Percentiles rank a stretch among this genome's conserved stretches.
phyloP scores from a whole-genome alignment of 2,797 vertebrate species.

The Poeciliopsis infans region DNA sequence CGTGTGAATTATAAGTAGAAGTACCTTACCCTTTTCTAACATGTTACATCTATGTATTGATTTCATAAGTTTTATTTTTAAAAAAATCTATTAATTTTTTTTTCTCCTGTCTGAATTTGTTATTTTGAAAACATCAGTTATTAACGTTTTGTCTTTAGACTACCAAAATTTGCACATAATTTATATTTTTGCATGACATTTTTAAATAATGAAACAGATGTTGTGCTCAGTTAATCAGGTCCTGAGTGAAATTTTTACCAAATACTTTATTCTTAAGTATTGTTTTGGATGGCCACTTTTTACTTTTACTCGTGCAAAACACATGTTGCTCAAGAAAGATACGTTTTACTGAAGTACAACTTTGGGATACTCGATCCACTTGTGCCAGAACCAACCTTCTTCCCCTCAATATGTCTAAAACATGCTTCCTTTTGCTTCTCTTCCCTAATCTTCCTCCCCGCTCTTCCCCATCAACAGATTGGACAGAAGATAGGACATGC shows the following conservation, averaged over 20 bases:
- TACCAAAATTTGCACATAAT: background rate
- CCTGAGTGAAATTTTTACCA: background rate
- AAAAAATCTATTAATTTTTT: background rate
- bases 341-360: background rate
- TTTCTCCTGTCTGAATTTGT: background rate
- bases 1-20: too few species aligned
- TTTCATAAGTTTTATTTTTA: background rate
- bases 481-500: slow-evolving; percentile 66
- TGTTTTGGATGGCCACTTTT: background rate
- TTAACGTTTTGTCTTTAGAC: background rate
- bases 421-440: background rate
- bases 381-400: background rate
- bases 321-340: too few species aligned
- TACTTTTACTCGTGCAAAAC: too few species aligned
- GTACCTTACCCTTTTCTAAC: too few species aligned
- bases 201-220: background rate
- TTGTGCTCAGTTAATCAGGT: background rate
- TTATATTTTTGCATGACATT: background rate
- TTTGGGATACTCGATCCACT: background rate
- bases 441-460: background rate
- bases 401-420: background rate
- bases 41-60: background rate
- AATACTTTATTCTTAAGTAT: background rate
- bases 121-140: background rate
- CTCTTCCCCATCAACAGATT: slow-evolving; percentile 39